phyloP scores from a whole-genome alignment of 2,113 vertebrate species.

The Corydoras sp. region DNA sequence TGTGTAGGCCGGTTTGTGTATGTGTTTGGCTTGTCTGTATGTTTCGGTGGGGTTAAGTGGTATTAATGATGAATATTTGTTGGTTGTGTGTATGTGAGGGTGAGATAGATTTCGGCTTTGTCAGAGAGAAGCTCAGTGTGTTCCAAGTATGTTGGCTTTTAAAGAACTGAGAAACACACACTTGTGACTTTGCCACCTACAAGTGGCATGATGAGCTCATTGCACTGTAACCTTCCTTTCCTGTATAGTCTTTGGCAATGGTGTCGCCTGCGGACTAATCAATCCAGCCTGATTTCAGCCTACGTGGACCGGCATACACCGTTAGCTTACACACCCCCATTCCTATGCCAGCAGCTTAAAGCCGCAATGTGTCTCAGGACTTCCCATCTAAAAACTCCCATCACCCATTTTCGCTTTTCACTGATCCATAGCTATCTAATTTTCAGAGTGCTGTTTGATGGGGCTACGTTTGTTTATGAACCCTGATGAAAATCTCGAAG shows the following conservation, averaged over 20 bases:
- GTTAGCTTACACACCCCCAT: slow-evolving; percentile 59
- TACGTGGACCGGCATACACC: slow-evolving; percentile 57
- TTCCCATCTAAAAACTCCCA: slow-evolving; percentile 59
- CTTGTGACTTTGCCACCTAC: slow-evolving; percentile 33
- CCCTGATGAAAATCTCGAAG: slow-evolving; percentile 18
- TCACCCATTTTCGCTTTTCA: slow-evolving; percentile 49
- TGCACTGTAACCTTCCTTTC: slow-evolving; percentile 70
- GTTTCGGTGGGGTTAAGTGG: slow-evolving; percentile 12
- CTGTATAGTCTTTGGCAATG: slow-evolving; percentile 61
- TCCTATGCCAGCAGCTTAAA: slow-evolving; percentile 70
- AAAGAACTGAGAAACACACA: slow-evolving; percentile 25
- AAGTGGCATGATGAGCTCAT: slow-evolving; percentile 61
- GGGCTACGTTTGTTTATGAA: slow-evolving; percentile 27
- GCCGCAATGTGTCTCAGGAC: slow-evolving; percentile 77
- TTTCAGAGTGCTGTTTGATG: slow-evolving; percentile 12
- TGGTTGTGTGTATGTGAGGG: slow-evolving; percentile 30
- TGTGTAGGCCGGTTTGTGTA: slow-evolving; percentile 20
- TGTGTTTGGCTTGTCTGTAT: slow-evolving; percentile 16
- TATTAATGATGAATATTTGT: neutral
- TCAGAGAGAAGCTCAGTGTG: slow-evolving; percentile 28
- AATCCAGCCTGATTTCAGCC: slow-evolving; percentile 75
- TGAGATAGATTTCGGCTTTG: slow-evolving; percentile 26
- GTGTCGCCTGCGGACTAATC: slow-evolving; percentile 52
- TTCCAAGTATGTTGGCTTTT: slow-evolving; percentile 23
- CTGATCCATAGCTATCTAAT: slow-evolving; percentile 24